Percentiles rank a stretch among this genome's conserved stretches.
Conservation (phyloP, 2,113 vertebrate genomes). For the Coracopsis vasa region DNA sequence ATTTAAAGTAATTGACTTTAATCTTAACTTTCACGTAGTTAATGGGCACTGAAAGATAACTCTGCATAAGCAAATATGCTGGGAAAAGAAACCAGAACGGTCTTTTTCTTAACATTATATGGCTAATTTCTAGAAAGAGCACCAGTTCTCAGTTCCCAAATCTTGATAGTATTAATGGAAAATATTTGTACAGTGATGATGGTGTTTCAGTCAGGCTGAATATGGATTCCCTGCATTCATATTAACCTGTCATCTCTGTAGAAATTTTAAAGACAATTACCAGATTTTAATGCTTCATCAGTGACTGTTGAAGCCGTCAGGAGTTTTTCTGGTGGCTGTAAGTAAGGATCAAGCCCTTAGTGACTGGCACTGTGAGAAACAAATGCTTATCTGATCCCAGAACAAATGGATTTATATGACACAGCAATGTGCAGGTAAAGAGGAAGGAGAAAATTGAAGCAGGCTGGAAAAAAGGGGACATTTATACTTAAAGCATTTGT, state of each 20-base stretch:
- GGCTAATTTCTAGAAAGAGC: background rate
- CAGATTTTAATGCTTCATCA: background rate
- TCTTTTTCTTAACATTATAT: background rate
- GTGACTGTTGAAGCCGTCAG: background rate
- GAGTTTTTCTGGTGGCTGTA: background rate
- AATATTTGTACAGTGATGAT: background rate
- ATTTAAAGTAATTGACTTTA: background rate
- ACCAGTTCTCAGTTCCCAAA: background rate
- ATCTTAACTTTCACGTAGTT: background rate
- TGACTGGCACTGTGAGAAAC: background rate
- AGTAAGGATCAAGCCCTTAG: background rate
- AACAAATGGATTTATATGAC: slow-evolving; percentile 21
- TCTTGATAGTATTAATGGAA: background rate
- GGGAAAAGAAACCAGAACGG: background rate
- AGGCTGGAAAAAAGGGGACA: background rate
- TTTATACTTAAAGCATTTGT: slow-evolving; percentile 41
- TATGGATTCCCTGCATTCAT: background rate
- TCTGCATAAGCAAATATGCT: background rate
- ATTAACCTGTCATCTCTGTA: background rate
- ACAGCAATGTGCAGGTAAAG: background rate
- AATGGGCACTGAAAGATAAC: background rate
- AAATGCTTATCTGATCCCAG: background rate
- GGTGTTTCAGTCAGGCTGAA: background rate
- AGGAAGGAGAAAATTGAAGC: background rate
- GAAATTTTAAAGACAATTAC: background rate